Percentiles rank a stretch among this genome's conserved stretches.
Conservation (phyloP, 2,888 invertebrate genomes). For the Lepidocyrtoides sp. region DNA sequence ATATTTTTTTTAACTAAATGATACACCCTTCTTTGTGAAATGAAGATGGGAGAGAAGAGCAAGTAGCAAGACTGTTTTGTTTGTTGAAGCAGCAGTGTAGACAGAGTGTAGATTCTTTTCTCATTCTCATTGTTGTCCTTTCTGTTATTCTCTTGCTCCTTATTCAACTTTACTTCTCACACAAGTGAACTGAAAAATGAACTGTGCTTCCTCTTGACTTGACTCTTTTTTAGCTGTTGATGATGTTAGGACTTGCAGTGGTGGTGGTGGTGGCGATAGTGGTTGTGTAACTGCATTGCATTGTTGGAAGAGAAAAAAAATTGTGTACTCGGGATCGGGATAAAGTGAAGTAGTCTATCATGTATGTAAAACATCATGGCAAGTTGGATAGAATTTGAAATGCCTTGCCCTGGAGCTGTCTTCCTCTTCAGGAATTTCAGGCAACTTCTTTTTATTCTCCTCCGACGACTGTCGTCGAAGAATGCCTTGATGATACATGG, state of each 20-base stretch:
- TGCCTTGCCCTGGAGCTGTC: slow-evolving; percentile 70
- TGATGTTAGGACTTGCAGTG: too few relatives aligned
- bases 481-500: neutral
- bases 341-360: slow-evolving; percentile 6
- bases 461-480: slow-evolving; percentile 30
- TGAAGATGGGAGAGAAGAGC: neutral
- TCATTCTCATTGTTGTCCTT: slow-evolving; percentile 1
- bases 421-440: slow-evolving; percentile 66
- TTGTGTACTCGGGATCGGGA: neutral
- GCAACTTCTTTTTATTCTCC: slow-evolving; percentile 49
- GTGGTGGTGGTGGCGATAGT: too few relatives aligned
- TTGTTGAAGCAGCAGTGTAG: neutral
- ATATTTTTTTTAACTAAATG: neutral
- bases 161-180: neutral
- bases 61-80: neutral
- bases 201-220: neutral
- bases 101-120: neutral
- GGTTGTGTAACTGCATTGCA: neutral
- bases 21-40: neutral
- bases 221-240: neutral
- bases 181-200: neutral
- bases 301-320: neutral
- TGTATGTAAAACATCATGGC: slow-evolving; percentile 15
- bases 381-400: slow-evolving; percentile 53
- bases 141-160: neutral